Evolutionary conservation across 2,113 vertebrate genomes (phyloP).

Genomic region (Hemicordylus capensis): DNA sequence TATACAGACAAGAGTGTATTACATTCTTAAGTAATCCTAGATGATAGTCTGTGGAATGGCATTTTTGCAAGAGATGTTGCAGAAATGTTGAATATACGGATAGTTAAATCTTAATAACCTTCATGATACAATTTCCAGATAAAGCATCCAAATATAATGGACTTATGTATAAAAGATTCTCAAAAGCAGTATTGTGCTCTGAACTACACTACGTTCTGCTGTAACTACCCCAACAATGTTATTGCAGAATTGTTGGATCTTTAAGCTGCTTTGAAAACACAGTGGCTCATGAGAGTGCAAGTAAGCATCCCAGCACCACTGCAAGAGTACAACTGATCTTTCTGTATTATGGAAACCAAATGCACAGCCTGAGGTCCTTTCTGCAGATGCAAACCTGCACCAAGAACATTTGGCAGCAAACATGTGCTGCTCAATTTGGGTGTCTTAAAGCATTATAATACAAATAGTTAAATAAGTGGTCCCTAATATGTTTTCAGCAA

Average conservation of each 20-base stretch:
- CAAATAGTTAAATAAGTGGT: not conserved
- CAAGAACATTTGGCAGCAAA: not conserved
- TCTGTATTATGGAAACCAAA: not conserved
- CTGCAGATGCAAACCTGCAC: no score
- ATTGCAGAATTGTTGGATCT: not conserved
- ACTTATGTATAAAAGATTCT: not conserved
- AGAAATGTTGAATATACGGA: not conserved
- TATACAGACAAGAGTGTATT: not conserved
- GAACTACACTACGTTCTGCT: not conserved
- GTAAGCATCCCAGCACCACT: not conserved
- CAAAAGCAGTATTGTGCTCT: not conserved
- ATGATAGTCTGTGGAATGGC: not conserved
- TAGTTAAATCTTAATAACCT: not conserved
- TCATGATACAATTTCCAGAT: not conserved
- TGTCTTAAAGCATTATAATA: no score
- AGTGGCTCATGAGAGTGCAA: not conserved
- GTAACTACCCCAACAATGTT: no score
- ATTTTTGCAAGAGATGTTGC: not conserved
- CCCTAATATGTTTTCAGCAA: not conserved
- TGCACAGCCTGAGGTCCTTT: not conserved
- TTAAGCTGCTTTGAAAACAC: not conserved
- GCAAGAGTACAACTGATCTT: not conserved
- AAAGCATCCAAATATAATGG: no score
- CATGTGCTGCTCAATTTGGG: not conserved
- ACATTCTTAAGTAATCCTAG: not conserved